A percentile compares a stretch with the other conserved stretches of the same genome.
These are phyloP conservation scores for Ormia ochracea DNA, from an alignment of 2,888 invertebrate genomes.

Conservation along the genomic window DNA sequence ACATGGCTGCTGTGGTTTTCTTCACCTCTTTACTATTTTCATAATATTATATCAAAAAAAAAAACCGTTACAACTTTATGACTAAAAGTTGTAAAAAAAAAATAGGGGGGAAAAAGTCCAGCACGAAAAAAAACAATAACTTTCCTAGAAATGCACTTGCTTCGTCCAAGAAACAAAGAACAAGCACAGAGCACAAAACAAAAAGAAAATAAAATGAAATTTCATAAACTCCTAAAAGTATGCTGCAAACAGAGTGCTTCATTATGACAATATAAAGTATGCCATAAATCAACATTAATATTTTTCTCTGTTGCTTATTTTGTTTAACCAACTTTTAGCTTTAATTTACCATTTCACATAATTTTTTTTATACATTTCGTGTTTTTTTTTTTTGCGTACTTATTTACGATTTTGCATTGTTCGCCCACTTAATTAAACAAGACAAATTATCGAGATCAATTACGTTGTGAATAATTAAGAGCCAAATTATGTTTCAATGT, in stretches of 20 bases:
- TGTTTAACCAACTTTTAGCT: neutral
- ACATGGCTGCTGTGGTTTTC: neutral
- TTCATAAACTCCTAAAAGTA: constrained; percentile 37
- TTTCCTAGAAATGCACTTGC: constrained; percentile 5
- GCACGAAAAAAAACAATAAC: constrained; percentile 18
- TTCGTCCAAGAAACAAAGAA: neutral
- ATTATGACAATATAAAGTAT: constrained; percentile 18
- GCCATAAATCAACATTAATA: constrained; percentile 7
- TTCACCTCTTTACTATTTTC: neutral
- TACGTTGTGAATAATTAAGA: constrained; percentile 7
- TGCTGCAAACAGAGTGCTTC: constrained; percentile 3
- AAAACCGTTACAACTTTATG: constrained; percentile 30
- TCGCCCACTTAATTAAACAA: constrained; percentile 39
- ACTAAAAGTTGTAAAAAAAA: constrained; percentile 29
- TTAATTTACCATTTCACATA: neutral
- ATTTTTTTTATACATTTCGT: no score
- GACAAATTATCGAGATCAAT: constrained; percentile 15
- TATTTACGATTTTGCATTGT: neutral
- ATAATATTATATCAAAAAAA: neutral
- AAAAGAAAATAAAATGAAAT: neutral
- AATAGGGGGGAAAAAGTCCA: constrained; percentile 15
- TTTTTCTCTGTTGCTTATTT: neutral
- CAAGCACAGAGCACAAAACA: neutral
- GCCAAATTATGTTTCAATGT: constrained; percentile 34
- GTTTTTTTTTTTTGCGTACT: neutral